Evolutionary conservation across 2,888 invertebrate genomes (phyloP).

Genomic region (Erpobdella octoculata): DNA sequence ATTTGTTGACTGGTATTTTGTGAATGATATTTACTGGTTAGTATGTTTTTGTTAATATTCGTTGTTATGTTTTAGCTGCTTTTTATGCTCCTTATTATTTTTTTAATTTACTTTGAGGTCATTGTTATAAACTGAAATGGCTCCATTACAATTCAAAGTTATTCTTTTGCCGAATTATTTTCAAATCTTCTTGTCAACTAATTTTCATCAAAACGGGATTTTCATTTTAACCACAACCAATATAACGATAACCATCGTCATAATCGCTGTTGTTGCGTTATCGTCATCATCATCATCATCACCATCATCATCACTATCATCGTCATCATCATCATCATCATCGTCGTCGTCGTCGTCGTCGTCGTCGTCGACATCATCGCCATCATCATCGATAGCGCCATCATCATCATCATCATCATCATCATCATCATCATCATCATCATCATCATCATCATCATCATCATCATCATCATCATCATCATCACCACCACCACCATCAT

Average conservation of each 20-base stretch:
- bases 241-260: not conserved
- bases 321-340: conserved; percentile 3
- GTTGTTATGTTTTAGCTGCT: no score
- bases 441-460: not conserved
- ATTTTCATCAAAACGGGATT: no score
- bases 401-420: not conserved
- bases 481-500: not conserved
- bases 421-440: not conserved
- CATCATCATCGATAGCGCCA: not conserved
- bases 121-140: no score
- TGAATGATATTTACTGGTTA: no score
- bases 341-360: not conserved
- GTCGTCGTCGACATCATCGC: not conserved
- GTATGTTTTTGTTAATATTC: no score
- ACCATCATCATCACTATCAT: not conserved
- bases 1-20: no score
- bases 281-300: not conserved
- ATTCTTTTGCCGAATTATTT: no score
- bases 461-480: conserved; percentile 1
- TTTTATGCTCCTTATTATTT: no score
- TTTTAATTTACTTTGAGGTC: no score
- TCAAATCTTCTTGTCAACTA: no score
- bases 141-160: no score
- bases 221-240: not conserved
- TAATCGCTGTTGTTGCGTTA: not conserved